These are phyloP conservation scores for Pagetopsis macropterus DNA, from an alignment of 2,797 vertebrate species.

Conservation along the genomic window DNA sequence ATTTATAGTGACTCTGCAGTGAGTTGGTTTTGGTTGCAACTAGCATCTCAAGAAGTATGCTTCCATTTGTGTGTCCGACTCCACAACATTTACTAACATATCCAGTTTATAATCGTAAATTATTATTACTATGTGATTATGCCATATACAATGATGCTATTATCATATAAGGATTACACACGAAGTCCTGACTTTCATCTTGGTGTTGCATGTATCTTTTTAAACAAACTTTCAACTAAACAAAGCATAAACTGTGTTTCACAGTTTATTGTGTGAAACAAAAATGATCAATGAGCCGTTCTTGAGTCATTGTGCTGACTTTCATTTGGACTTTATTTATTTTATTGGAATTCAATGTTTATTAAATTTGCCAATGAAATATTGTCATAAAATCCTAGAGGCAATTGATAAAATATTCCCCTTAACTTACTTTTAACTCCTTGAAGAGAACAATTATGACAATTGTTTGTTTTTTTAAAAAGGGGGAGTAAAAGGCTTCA, in stretches of 20 bases:
- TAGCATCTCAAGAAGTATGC: background rate
- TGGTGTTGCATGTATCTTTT: too few relatives aligned
- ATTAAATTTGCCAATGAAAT: background rate
- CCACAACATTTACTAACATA: background rate
- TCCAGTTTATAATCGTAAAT: background rate
- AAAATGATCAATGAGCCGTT: fast-evolving
- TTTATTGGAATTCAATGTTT: background rate
- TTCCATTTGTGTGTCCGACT: background rate
- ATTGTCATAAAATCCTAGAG: background rate
- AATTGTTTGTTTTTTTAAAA: background rate
- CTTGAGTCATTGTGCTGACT: background rate
- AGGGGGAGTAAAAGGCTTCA: background rate
- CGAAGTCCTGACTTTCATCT: too few relatives aligned
- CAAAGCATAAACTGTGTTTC: background rate
- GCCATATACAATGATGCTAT: background rate
- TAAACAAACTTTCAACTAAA: too few relatives aligned
- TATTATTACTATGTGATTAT: background rate
- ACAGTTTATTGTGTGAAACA: background rate
- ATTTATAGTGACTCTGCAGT: background rate
- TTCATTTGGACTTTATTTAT: background rate
- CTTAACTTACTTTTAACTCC: background rate
- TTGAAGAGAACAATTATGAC: background rate
- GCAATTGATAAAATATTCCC: background rate
- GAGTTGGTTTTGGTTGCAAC: background rate
- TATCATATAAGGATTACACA: background rate